Percentiles rank a stretch among this genome's conserved stretches.
Conservation (phyloP, 2,113 vertebrate species). For the Nettapus auritus region DNA sequence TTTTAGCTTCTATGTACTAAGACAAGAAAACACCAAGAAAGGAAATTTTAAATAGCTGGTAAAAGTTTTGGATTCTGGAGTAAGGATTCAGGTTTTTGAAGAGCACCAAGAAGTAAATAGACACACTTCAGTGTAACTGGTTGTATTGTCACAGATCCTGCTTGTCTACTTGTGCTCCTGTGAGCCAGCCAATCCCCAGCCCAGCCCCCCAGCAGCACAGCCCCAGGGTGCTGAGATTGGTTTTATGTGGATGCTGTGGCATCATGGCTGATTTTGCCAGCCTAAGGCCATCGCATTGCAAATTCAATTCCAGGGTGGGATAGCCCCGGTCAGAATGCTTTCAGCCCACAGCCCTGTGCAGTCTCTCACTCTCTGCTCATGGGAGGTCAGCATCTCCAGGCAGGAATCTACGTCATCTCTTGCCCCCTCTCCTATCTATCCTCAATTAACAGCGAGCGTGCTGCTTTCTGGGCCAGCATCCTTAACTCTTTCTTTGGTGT, state of each 20-base stretch:
- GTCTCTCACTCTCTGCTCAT: background rate
- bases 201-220: background rate
- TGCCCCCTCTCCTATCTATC: background rate
- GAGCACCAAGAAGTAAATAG: background rate
- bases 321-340: background rate
- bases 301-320: background rate
- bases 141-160: too few species aligned
- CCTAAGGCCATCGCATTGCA: fast-evolving
- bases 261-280: background rate
- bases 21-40: background rate
- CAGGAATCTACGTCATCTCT: background rate
- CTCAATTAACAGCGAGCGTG: background rate
- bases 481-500: background rate
- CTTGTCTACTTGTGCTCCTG: background rate
- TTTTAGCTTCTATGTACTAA: background rate
- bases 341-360: background rate
- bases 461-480: background rate
- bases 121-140: background rate
- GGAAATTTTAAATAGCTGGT: background rate
- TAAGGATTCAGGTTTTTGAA: background rate
- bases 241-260: fast-evolving
- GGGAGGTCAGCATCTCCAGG: background rate
- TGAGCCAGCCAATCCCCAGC: too few species aligned
- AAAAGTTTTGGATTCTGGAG: background rate
- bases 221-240: too few species aligned